phyloP scores from a whole-genome alignment of 2,888 invertebrate genomes.

The Phanerotoma sp. region DNA sequence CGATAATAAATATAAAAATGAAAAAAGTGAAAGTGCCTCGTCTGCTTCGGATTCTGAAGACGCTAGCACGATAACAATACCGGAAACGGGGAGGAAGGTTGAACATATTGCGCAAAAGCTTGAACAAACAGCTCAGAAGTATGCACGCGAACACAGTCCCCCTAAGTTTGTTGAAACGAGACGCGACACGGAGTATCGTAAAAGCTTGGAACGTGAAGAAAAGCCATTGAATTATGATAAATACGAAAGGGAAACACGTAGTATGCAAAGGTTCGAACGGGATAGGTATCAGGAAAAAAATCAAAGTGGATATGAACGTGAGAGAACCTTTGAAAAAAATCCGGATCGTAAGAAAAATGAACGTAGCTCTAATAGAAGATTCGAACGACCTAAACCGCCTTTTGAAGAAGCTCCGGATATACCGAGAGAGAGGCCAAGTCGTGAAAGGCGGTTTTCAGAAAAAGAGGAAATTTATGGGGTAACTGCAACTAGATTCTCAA shows the following conservation, averaged over 20 bases:
- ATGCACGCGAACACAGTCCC: conserved; percentile 54
- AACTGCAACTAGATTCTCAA: conserved; percentile 36
- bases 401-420: conserved; percentile 50
- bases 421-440: conserved; percentile 28
- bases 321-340: conserved; percentile 48
- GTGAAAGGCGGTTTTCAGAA: conserved; percentile 50
- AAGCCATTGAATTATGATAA: conserved; percentile 41
- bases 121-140: conserved; percentile 55
- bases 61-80: conserved; percentile 53
- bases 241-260: conserved; percentile 34
- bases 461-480: conserved; percentile 53
- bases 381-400: conserved; percentile 53
- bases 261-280: conserved; percentile 26
- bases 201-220: conserved; percentile 37
- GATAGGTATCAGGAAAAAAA: conserved; percentile 22
- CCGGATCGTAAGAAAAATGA: conserved; percentile 43
- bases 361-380: conserved; percentile 42
- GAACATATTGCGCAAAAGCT: conserved; percentile 55
- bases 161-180: conserved; percentile 53
- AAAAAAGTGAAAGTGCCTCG: conserved; percentile 44
- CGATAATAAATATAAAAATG: conserved; percentile 46
- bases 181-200: conserved; percentile 38
- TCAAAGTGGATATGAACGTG: conserved; percentile 41
- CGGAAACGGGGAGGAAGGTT: conserved; percentile 52
- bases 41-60: conserved; percentile 50